A percentile compares a stretch with the other conserved stretches of the same genome.
Evolutionary conservation across 2,797 vertebrate species (phyloP).

Genomic region (Apogon talboti): DNA sequence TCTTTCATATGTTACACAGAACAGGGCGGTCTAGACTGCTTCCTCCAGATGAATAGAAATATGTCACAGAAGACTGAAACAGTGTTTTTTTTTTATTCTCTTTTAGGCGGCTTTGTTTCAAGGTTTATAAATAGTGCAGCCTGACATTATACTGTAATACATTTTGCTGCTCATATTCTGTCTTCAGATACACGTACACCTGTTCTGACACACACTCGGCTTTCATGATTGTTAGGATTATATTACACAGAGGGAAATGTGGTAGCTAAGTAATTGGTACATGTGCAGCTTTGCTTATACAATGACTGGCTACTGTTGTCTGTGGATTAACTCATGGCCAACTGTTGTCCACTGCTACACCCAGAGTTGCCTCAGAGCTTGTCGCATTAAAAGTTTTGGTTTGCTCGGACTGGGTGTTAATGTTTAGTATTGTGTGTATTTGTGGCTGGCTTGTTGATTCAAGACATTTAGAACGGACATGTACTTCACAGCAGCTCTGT

Average conservation of each 20-base stretch:
- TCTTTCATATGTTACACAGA: conserved; percentile 2
- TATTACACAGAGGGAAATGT: conserved; percentile 31
- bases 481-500: conserved; percentile 10
- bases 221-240: conserved; percentile 22
- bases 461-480: conserved; percentile 16
- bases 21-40: conserved; percentile 33
- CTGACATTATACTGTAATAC: neutral
- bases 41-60: conserved; percentile 19
- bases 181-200: conserved; percentile 1
- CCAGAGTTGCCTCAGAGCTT: too few relatives aligned
- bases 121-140: neutral
- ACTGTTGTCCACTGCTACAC: too few relatives aligned
- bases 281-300: conserved; percentile 48
- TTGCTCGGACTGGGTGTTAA: neutral
- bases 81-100: neutral
- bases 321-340: conserved; percentile 62
- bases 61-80: neutral
- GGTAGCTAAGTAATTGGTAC: conserved; percentile 40
- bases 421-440: conserved; percentile 8
- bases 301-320: conserved; percentile 32
- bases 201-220: conserved; percentile 4
- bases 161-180: conserved; percentile 1
- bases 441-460: conserved; percentile 14
- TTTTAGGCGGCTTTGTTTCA: neutral
- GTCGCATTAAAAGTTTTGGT: neutral